Evolutionary conservation across 1,140 invertebrate species (phyloP), one percentile per base, ranked within the genome.

Genomic region (Aethina tumida): DNA sequence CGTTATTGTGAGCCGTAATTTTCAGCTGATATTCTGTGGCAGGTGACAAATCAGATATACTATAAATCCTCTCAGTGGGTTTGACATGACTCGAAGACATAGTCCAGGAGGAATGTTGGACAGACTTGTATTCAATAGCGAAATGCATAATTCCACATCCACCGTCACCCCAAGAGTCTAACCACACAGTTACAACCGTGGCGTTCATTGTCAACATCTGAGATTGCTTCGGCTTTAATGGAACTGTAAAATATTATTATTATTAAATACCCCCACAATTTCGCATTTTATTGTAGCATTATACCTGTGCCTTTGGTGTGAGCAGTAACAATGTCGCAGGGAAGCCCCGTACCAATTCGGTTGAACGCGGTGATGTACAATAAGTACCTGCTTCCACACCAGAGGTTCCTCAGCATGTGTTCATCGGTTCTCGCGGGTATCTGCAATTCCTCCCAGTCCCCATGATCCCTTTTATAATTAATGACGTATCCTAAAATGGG

Each of bases 1-100:
- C 91, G 59, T 92, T 89, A 61, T 94, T 96, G 62, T 88, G 79
- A 0, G 91, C 91, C 0, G 83, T 86, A 30, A 95, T 81, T 42
- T 79, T 75, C 18, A 96, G 70, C 45, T 84, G 79, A 61, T 96
- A 95, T 53, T 81, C 81, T 0, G 84, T 87, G n/a, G 78, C 84
- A 0, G 90, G 80, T 20, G 75, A 73, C 8, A 97, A 66, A 39
- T 90, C 86, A 20, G 75, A 68, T 24, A 91, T 73, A 38, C 81
- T 84, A 55, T 81, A 85, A 14, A 83, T 80, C 34, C 83, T 71
- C 52, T 88, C 77, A 2, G 71, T 79, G 12, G 79, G 74, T 53
- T 81, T 77, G 29, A 85, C 77, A 45, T 79, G 76, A 61, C 81
- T 84, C 5, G 79, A 79, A 0, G 81, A 72, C n/a, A 83, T 69